A percentile compares a stretch with the other conserved stretches of the same genome.
Evolutionary conservation across 2,797 vertebrate species (phyloP).

Genomic region (Platalea minor): DNA sequence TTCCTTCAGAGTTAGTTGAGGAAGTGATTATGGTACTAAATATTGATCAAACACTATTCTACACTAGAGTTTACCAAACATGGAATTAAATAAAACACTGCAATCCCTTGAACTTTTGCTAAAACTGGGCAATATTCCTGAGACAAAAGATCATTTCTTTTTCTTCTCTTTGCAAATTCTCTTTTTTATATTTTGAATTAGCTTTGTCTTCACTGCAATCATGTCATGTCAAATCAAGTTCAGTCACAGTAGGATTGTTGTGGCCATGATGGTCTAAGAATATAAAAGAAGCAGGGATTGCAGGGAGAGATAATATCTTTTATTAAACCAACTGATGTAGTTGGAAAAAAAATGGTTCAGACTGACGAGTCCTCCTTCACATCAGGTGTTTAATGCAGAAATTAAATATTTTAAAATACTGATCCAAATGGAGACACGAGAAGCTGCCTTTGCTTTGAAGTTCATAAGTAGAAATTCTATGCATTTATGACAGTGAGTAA

Average conservation of each 20-base stretch:
- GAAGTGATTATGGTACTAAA: not conserved
- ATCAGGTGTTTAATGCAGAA: not conserved
- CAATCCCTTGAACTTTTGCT: not conserved
- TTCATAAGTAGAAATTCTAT: not conserved
- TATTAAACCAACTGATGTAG: not conserved
- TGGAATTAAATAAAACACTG: not conserved
- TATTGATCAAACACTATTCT: not conserved
- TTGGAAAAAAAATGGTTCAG: not conserved
- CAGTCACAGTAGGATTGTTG: not conserved
- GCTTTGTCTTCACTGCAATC: not conserved
- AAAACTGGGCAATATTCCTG: not conserved
- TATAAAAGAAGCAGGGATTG: not conserved
- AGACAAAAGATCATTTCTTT: not conserved
- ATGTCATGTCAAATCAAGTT: conserved; percentile 14
- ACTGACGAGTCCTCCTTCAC: not conserved
- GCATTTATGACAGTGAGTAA: conserved; percentile 7
- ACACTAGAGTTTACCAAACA: not conserved
- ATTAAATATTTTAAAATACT: not conserved
- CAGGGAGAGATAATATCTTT: not conserved
- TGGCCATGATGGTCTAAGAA: not conserved
- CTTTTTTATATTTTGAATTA: conserved; percentile 5
- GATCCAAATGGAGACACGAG: not conserved
- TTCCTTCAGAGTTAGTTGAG: not conserved
- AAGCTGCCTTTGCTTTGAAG: not conserved
- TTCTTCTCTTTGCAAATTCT: not conserved